Base-by-base conservation (phyloP, 1,140 invertebrate genomes). In the Drosophila gunungcola region DNA sequence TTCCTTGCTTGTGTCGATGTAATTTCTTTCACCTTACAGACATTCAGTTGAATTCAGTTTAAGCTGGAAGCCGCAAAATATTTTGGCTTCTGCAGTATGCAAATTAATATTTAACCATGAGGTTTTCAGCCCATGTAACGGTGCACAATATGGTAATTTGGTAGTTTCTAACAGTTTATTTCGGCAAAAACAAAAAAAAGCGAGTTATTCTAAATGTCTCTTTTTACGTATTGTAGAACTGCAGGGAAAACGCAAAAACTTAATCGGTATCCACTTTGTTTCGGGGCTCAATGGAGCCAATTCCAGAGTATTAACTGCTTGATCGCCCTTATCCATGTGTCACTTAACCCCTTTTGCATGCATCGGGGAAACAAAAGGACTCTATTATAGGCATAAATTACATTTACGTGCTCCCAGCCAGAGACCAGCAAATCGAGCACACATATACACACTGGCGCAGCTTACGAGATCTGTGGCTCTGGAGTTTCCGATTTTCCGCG, bases 401-500 rank as follows among this genome's bases (percentile, higher is more conserved):
- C 81, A 84, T 64, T 57, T 55, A 45, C 64, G 56, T 42, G 41
- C 6, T 0, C 5, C 6, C 16, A 64, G 25, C 57, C 39, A 54
- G 34, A 54, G 21, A 4, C 32, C 21, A 27, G 48, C 42, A 39
- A 34, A 46, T 13, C 34, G 46, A 53, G n/a, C 29, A 54, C 25
- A 38, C 49, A 42, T 52, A 39, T 52, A 39, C 49, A 61, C 25
- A 62, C 51, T 62, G 58, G 4, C 46, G 36, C 16, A 21, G 16
- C 16, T 21, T 21, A 21, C 16, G 16, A 21, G 16, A 0, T 21
- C 62, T 65, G 65, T 64, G 16, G 51, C 42, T 41, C 73, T 77
- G 57, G 65, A 73, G 78, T 77, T 84, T 80, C 67, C 77, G 80
- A 84, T 84, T 84, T 84, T 77, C 67, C 55, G 76, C 70, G 39